Base-by-base conservation (phyloP, 2,888 invertebrate genomes). In the Beris morrisii region DNA sequence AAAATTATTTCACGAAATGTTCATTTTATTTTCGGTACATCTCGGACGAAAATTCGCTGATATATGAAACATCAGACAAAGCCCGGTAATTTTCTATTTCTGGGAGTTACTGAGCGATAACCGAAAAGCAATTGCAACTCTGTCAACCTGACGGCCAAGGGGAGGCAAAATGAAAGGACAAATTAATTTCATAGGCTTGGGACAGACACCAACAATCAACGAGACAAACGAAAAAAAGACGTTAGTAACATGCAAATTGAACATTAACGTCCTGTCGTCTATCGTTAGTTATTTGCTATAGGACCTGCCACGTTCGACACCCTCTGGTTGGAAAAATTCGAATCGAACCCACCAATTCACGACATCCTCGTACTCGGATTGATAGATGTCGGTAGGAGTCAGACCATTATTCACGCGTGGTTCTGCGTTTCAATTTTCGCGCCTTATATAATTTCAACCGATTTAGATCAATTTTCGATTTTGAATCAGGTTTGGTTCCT, bases 201-300 rank as follows among this genome's bases (percentile, higher is more conserved):
- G 32, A 12, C n/a, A 43, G 6, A 28, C 15, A 54, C 38, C 38
- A 38, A 3, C 38, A 5, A 38, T 38, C 38, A 38, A 4, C 38
- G n/a, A 32, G 55, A 9, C n/a, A 32, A 55, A 32, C 30, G 31
- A 55, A 4, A n/a, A 4, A 2, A 55, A 30, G 4, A 53, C 1
- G 22, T 45, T 57, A 44, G 48, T 13, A 13, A 50, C 59, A 59
- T 59, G 59, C 59, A 59, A 59, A 50, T 59, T 13, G 50, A 50
- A 59, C 59, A 59, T 59, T 59, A 59, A 48, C 59, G 13, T 48
- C 59, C 59, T 31, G 15, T 46, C 59, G 38, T 13, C 48, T 48
- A 13, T 59, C 59, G 48, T 59, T 59, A 48, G 32, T 59, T 59
- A 50, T 59, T 59, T 46, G 48, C 48, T 59, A 48, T 31, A 31